Percentiles rank a stretch among this genome's conserved stretches.
These are phyloP conservation scores for rat (Rattus norvegicus) DNA, from an alignment of 2,113 vertebrate species.

Conservation along the genomic window DNA sequence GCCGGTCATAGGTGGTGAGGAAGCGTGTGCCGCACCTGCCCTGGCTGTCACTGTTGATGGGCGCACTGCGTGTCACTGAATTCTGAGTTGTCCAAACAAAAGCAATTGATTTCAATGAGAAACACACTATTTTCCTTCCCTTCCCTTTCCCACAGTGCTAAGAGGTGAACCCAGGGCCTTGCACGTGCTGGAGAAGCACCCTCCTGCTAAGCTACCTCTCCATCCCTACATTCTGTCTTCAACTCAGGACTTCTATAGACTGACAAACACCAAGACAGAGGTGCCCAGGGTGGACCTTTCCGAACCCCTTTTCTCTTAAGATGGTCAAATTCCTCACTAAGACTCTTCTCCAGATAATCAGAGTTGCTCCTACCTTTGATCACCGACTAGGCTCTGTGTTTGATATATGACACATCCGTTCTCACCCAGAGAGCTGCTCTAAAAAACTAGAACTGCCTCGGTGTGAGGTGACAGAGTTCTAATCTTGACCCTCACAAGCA, in stretches of 20 bases:
- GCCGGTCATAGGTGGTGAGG: constrained; percentile 96
- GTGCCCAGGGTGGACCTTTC: not conserved
- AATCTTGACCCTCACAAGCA: not conserved
- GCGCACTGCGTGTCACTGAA: constrained; percentile 95
- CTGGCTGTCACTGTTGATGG: constrained; percentile 96
- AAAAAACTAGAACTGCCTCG: not conserved
- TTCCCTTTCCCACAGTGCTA: not conserved
- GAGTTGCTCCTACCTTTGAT: not conserved
- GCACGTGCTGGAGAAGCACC: not conserved
- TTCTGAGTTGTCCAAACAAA: constrained; percentile 86
- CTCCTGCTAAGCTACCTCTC: not conserved
- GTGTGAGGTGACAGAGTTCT: not conserved
- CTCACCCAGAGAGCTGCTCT: not conserved
- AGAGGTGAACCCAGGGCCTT: not conserved
- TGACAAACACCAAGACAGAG: not conserved
- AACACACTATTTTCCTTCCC: not conserved
- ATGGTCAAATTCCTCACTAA: not conserved
- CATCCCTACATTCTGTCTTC: not conserved
- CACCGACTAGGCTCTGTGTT: not conserved
- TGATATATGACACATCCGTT: not conserved
- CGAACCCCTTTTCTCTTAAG: not conserved
- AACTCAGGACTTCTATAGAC: not conserved
- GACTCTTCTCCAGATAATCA: not conserved
- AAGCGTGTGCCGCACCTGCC: constrained; percentile 96
- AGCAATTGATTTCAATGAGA: not conserved